These are phyloP conservation scores for Microcebus griseorufus DNA, from an alignment of 2,113 vertebrate species.

Conservation along the genomic window DNA sequence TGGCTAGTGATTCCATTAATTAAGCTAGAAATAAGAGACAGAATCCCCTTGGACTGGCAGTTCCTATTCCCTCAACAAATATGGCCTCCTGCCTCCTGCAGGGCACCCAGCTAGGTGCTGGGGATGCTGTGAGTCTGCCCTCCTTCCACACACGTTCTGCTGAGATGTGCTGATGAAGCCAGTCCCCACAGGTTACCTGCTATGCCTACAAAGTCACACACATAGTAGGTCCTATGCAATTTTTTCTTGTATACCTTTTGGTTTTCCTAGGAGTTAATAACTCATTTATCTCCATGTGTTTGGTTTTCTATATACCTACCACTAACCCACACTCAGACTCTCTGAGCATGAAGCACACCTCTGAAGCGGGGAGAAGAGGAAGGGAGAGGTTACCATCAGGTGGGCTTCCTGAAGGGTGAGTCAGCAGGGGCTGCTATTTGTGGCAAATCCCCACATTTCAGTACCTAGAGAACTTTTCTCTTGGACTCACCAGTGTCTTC, in stretches of 20 bases:
- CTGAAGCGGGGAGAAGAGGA: neutral
- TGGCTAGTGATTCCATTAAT: neutral
- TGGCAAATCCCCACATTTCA: neutral
- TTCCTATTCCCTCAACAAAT: neutral
- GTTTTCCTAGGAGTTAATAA: neutral
- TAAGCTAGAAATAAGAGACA: neutral
- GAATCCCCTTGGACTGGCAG: neutral
- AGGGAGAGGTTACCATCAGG: neutral
- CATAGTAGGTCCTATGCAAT: neutral
- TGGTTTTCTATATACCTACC: neutral
- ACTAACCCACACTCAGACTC: neutral
- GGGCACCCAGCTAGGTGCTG: fast-evolving
- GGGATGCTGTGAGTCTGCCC: neutral
- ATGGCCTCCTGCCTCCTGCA: neutral
- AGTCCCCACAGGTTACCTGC: neutral
- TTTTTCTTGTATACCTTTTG: neutral
- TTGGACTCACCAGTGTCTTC: neutral
- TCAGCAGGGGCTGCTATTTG: neutral
- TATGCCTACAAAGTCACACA: neutral
- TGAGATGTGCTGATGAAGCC: neutral
- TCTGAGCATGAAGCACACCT: too few relatives aligned
- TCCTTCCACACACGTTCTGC: neutral
- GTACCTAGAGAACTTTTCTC: neutral
- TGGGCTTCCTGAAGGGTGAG: neutral
- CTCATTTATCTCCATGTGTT: neutral